A percentile compares a stretch with the other conserved stretches of the same genome.
Conservation (phyloP, 2,113 vertebrate species). For the Thamnophis sirtalis region DNA sequence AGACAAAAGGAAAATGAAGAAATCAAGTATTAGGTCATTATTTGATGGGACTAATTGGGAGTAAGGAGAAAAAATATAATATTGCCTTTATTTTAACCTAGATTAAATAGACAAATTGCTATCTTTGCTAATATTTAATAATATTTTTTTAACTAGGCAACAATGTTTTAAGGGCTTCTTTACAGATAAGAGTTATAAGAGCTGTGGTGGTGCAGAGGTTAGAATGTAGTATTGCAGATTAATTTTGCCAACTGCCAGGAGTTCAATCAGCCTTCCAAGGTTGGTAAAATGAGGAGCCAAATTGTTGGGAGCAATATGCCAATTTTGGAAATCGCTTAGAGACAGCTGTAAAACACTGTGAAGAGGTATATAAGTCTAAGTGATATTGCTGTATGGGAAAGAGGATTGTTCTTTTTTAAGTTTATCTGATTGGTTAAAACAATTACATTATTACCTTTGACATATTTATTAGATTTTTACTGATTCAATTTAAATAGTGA, state of each 20-base stretch:
- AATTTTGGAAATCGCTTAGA: not conserved
- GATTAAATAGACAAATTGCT: no score
- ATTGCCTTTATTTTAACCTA: no score
- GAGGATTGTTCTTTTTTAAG: not conserved
- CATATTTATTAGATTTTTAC: not conserved
- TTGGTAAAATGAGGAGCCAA: not conserved
- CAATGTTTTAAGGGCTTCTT: not conserved
- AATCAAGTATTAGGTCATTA: no score
- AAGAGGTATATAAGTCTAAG: not conserved
- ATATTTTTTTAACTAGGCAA: not conserved
- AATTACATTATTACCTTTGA: not conserved
- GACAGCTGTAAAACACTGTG: not conserved
- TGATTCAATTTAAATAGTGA: not conserved
- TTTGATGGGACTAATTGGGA: no score
- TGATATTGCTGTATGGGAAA: not conserved
- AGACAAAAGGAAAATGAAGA: no score
- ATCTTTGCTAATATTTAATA: not conserved
- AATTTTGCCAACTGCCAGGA: not conserved
- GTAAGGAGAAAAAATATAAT: no score
- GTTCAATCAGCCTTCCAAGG: not conserved
- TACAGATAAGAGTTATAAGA: not conserved
- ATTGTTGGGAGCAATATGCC: not conserved
- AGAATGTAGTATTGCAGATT: not conserved
- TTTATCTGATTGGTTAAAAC: not conserved
- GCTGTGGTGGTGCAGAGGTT: not conserved